phyloP scores from a whole-genome alignment of 1,140 invertebrate species.

The Drosophila virilis region DNA sequence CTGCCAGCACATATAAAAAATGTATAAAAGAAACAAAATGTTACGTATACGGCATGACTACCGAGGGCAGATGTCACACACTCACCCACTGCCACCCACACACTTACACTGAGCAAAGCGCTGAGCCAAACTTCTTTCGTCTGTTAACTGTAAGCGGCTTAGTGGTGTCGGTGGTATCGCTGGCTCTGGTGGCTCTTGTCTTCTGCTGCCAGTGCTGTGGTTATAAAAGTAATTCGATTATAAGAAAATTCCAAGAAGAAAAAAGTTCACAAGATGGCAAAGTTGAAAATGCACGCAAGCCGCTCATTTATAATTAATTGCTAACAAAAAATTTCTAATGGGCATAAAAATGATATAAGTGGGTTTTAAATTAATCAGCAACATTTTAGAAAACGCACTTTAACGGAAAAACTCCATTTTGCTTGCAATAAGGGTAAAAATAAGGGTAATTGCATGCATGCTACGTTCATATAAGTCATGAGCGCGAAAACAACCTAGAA shows the following conservation, averaged over 20 bases:
- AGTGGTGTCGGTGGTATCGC: slow-evolving; percentile 70
- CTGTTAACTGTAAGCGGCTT: slow-evolving; percentile 71
- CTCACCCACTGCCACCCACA: slow-evolving; percentile 6
- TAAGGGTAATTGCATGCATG: no score
- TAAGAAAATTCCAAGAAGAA: slow-evolving; percentile 50
- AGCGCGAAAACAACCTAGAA: no score
- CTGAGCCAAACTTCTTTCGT: slow-evolving; percentile 40
- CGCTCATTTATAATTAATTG: slow-evolving; percentile 76
- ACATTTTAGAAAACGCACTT: no score
- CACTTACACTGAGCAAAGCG: slow-evolving; percentile 6
- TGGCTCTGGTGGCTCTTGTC: slow-evolving; percentile 40
- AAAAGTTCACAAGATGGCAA: slow-evolving; percentile 8
- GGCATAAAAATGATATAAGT: slow-evolving; percentile 68
- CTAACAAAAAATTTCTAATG: slow-evolving; percentile 53
- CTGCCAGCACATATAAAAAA: slow-evolving; percentile 16
- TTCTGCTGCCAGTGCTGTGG: slow-evolving; percentile 48
- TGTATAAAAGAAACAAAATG: slow-evolving; percentile 75
- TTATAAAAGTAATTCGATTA: slow-evolving; percentile 80
- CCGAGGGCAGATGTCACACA: slow-evolving; percentile 76
- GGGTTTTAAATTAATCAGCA: slow-evolving; percentile 37
- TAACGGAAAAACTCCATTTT: no score
- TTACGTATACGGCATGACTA: slow-evolving; percentile 63
- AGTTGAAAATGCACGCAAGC: slow-evolving; percentile 46
- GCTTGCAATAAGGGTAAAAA: no score
- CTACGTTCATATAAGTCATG: no score